A percentile compares a stretch with the other conserved stretches of the same genome.
Conservation (phyloP, 2,888 invertebrate species). For the Philonicus albiceps region DNA sequence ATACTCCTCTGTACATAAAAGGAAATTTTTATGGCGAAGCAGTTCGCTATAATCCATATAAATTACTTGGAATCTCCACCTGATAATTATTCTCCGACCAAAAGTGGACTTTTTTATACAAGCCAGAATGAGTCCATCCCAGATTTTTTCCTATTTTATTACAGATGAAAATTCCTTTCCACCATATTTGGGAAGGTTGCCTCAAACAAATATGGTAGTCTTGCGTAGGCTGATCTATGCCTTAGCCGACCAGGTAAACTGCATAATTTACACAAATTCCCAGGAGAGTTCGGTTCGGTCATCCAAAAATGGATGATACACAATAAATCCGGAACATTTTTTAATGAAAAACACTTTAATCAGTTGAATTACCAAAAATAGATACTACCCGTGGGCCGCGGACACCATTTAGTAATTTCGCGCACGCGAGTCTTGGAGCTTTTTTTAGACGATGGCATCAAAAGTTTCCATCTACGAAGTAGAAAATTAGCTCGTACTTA, state of each 20-base stretch:
- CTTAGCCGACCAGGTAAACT: background rate
- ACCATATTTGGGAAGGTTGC: background rate
- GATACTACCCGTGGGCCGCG: background rate
- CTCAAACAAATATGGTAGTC: background rate
- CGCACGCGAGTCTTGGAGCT: constrained; percentile 17
- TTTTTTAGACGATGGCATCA: background rate
- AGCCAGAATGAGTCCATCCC: background rate
- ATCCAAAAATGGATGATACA: background rate
- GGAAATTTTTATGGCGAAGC: background rate
- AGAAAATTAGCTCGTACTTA: background rate
- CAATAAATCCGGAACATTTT: constrained; percentile 5
- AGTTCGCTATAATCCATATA: background rate
- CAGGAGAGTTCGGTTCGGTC: background rate
- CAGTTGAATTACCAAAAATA: constrained; percentile 20
- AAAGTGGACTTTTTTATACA: background rate
- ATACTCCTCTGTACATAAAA: background rate
- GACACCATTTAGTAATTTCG: background rate
- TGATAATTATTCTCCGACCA: constrained; percentile 1
- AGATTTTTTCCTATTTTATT: constrained; percentile 15
- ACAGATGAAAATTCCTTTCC: constrained; percentile 1
- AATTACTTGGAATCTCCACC: background rate
- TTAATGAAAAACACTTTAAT: constrained; percentile 2
- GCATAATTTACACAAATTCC: background rate
- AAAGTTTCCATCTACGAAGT: background rate
- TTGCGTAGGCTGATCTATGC: background rate